Evolutionary conservation across 2,888 invertebrate genomes (phyloP), one percentile per base, ranked within the genome.

Genomic region (Tromatobia lineatoria): DNA sequence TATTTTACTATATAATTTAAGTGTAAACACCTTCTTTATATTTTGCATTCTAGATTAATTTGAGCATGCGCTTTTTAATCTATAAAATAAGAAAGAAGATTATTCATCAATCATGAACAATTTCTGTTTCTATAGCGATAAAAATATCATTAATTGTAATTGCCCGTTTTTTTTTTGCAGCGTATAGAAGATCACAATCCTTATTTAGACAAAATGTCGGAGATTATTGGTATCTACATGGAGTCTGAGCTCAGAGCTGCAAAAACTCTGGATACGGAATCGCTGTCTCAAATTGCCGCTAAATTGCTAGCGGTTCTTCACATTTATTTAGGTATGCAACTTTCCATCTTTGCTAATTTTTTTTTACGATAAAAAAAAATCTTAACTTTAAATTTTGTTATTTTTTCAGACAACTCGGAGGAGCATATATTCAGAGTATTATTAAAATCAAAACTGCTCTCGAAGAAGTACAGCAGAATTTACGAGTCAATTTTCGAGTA

Each of bases 131-230:
- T n/a, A n/a, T n/a, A n/a, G n/a, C n/a, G n/a, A n/a, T n/a, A n/a
- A n/a, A 38, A 38, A 38, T 38, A 38, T 10, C 8, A 38, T n/a
- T n/a, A n/a, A n/a, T n/a, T n/a, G n/a, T n/a, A n/a, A 18, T 13
- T 15, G 2, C 47, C 29, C 4, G 29, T 29, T 81, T 54, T 82
- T 83, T 81, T 73, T 71, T 79, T 88, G 57, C 86, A 94, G 93
- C 88, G 87, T 59, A 87, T 91, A 11, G 82, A 87, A 42, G 92
- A 94, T 87, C 90, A 91, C 74, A 89, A 90, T 66, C 89, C 88
- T 45, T 94, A 94, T 86, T 89, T 94, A 73, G 92, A 93, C 83
- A 91, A 91, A 87, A 94, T 94, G 93, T 91, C 94, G 47, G 90
- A 92, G 73, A 90, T 94, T 38, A 88, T 94, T 78, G 90, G 90